Evolutionary conservation across 2,797 vertebrate species (phyloP), one percentile per base, ranked within the genome.

Genomic region (Bovichtus diacanthus): DNA sequence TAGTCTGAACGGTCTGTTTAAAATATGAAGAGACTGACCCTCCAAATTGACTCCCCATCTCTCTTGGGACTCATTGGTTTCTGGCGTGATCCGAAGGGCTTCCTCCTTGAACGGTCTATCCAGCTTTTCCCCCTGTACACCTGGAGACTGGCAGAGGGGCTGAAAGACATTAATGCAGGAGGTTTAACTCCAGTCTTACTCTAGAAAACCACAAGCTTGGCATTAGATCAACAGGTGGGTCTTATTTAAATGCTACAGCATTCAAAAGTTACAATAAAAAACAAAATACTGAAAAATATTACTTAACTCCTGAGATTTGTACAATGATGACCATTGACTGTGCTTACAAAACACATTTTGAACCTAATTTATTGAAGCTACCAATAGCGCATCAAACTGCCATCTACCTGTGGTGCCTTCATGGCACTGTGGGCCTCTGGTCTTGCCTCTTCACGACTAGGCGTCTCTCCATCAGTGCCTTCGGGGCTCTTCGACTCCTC

Each of bases 71-170:
- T 91, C 87, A 64, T 68, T 66, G 1, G 75, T 70, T 68, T 87
- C 78, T 18, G 88, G 50, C 0, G 74, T 80, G 60, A 78, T 78
- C 59, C 74, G 86, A 51, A 91, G 78, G 18, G 62, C 58, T 84
- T 95, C 95, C 47, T 93, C 91, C 82, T 96, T 96, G 18, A 93
- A 84, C 27, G 90, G 43, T 62, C 80, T 75, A 56, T 93, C 87
- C 71, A 92, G 54, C 78, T 92, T 92, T 31, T 85, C 85, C 56
- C 66, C 67, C 49, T 89, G 86, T 55, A 54, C 50, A 76, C 71
- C 58, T 31, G 56, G 23, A 51, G 76, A 77, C 94, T 95, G 84
- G 9, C 19, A 73, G 2, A 65, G 10, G 60, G 19, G 59, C 16
- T 76, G 9, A 56, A 60, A 58, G 19, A 68, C 3, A 73, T 62